Evolutionary conservation across 2,113 vertebrate species (phyloP).

Genomic region (Toxotes chatareus): DNA sequence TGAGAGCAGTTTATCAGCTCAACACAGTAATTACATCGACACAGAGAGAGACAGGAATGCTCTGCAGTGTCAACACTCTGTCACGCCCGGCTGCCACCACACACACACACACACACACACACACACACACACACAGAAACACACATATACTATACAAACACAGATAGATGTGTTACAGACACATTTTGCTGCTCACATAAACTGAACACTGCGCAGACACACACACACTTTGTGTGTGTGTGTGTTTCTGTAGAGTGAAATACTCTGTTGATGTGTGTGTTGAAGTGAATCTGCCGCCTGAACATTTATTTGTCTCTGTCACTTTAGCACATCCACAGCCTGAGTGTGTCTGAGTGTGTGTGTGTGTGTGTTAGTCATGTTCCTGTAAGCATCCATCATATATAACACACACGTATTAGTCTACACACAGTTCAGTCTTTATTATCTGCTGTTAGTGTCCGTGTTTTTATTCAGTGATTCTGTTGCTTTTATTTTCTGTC

Average conservation of each 20-base stretch:
- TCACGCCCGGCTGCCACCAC: not conserved
- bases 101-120: conserved; percentile 12
- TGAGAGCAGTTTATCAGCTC: conserved; percentile 65
- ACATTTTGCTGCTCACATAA: not conserved
- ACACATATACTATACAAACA: not conserved
- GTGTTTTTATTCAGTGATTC: not conserved
- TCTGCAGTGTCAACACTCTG: conserved; percentile 37
- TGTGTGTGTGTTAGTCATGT: conserved; percentile 12
- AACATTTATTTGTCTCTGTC: conserved; percentile 43
- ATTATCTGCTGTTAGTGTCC: not conserved
- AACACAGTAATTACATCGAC: conserved; percentile 59
- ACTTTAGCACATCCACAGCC: not conserved
- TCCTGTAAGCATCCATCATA: not conserved
- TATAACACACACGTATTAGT: fast-evolving
- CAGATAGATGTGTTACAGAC: not conserved
- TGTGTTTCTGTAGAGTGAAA: conserved; percentile 8
- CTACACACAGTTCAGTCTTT: not conserved
- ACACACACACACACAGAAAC: not conserved
- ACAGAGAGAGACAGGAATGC: not conserved
- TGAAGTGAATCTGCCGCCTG: conserved; percentile 22
- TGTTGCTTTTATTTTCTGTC: not conserved
- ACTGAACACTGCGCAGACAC: not conserved
- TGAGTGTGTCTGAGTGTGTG: conserved; percentile 10
- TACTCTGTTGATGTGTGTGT: conserved; percentile 9
- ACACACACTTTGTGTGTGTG: conserved; percentile 3